Base-by-base conservation (phyloP, 2,797 vertebrate species). In the Orientallactaga sibirica region DNA sequence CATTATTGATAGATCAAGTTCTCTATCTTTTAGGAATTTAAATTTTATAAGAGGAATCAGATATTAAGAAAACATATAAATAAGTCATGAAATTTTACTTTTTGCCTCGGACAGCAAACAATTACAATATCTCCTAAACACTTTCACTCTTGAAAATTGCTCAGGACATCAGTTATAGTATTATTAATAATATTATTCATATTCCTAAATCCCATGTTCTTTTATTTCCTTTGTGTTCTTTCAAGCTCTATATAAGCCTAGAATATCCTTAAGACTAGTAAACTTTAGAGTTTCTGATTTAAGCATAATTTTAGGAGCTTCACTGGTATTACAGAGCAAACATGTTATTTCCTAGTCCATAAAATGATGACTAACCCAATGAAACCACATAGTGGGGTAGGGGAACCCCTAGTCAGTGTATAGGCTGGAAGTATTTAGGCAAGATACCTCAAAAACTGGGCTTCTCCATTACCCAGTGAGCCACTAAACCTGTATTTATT, bases 161-260 rank as follows among this genome's bases (percentile, higher is more conserved):
- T 88, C 71, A 92, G 55, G 43, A 11, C 18, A 73, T 76, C 87
- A 90, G 11, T 64, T 91, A 93, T 82, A 88, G 9, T 58, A 58
- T 58, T 58, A 58, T 16, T 58, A 58, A 16, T 12, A 58, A 58
- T 16, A 58, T 94, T 95, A 61, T 48, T 85, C 94, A 78, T 85
- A 90, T 92, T 92, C 68, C 66, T 86, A 87, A 96, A 95, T 81
- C 48, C 52, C 27, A 97, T 67, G 66, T 25, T 16, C 25, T 90
- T 1, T 71, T 92, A 95, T 84, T 94, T 89, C 20, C 52, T 4
- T 86, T 90, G 77, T 3, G 75, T 81, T 74, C 33, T 70, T 88
- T 41, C 4, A 77, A 70, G 75, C 25, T 94, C 76, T 81, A 55
- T 61, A 43, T 74, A 86, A 91, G 41, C 19, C 74, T 84, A 41